Evolutionary conservation across 2,113 vertebrate genomes (phyloP).

Genomic region (Oncorhynchus masou): DNA sequence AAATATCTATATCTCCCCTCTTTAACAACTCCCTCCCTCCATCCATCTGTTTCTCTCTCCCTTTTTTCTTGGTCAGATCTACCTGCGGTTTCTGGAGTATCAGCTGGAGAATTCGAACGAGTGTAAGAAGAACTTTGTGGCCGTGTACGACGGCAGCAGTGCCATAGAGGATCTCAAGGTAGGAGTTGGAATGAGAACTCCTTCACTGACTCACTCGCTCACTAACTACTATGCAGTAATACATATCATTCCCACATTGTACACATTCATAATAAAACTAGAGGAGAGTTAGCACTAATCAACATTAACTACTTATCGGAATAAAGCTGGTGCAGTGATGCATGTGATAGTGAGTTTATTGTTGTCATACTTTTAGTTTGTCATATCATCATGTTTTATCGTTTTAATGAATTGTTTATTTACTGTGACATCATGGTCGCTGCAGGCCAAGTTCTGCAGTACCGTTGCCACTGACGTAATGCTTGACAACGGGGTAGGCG

Average conservation of each 20-base stretch:
- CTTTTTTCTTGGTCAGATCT: constrained; percentile 77
- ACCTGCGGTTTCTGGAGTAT: constrained; percentile 91
- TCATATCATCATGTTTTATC: too few relatives aligned
- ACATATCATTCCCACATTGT: too few relatives aligned
- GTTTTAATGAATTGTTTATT: neutral
- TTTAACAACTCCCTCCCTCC: too few relatives aligned
- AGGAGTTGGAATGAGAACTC: constrained; percentile 6
- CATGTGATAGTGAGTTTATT: too few relatives aligned
- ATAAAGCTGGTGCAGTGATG: too few relatives aligned
- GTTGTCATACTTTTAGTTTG: too few relatives aligned
- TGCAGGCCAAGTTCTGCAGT: constrained; percentile 92
- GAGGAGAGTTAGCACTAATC: too few relatives aligned
- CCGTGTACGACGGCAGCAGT: constrained; percentile 92
- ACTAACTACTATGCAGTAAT: neutral
- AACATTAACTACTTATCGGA: too few relatives aligned
- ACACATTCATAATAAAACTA: too few relatives aligned
- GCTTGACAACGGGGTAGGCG: constrained; percentile 83
- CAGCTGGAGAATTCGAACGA: constrained; percentile 98
- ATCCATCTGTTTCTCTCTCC: neutral
- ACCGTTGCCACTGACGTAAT: constrained; percentile 92
- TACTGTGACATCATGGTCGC: constrained; percentile 14
- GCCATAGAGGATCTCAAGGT: constrained; percentile 93
- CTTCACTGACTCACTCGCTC: too few relatives aligned
- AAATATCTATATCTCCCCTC: neutral
- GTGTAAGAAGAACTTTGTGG: constrained; percentile 96